Evolutionary conservation across 1,140 invertebrate genomes (phyloP).

Genomic region (Drosophila carrolli): DNA sequence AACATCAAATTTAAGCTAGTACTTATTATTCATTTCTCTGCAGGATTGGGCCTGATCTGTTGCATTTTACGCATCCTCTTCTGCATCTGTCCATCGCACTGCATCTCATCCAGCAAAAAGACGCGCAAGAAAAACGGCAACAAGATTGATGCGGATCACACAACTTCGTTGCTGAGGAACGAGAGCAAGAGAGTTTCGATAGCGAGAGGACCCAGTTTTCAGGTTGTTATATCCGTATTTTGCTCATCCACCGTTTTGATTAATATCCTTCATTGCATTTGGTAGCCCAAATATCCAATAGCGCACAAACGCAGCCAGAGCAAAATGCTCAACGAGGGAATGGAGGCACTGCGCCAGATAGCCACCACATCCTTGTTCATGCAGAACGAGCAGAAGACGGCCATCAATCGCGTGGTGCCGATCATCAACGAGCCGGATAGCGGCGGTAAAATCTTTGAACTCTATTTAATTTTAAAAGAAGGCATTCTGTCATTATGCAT

Average conservation of each 20-base stretch:
- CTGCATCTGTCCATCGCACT: slow-evolving; percentile 87
- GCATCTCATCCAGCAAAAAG: slow-evolving; percentile 84
- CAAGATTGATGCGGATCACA: slow-evolving; percentile 84
- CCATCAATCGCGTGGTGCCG: slow-evolving; percentile 78
- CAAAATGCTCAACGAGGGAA: slow-evolving; percentile 84
- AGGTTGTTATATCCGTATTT: slow-evolving; percentile 37
- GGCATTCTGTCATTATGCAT: too few relatives aligned
- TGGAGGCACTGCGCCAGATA: slow-evolving; percentile 84
- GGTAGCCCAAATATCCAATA: slow-evolving; percentile 76
- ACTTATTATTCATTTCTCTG: slow-evolving; percentile 1
- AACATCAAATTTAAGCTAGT: neutral
- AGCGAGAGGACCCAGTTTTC: slow-evolving; percentile 68
- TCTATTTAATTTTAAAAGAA: too few relatives aligned
- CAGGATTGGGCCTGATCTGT: slow-evolving; percentile 86
- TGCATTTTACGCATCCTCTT: slow-evolving; percentile 87
- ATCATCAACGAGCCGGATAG: slow-evolving; percentile 81
- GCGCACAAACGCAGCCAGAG: slow-evolving; percentile 81
- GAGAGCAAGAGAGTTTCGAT: slow-evolving; percentile 83
- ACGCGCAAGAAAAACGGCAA: slow-evolving; percentile 81
- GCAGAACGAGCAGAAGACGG: slow-evolving; percentile 82
- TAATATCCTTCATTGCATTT: neutral
- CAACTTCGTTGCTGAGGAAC: slow-evolving; percentile 78
- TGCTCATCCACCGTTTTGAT: neutral
- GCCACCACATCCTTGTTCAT: slow-evolving; percentile 84
- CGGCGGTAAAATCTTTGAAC: slow-evolving; percentile 26